These are phyloP conservation scores for Amphiprion percula DNA, from an alignment of 2,113 vertebrate genomes.

Conservation along the genomic window DNA sequence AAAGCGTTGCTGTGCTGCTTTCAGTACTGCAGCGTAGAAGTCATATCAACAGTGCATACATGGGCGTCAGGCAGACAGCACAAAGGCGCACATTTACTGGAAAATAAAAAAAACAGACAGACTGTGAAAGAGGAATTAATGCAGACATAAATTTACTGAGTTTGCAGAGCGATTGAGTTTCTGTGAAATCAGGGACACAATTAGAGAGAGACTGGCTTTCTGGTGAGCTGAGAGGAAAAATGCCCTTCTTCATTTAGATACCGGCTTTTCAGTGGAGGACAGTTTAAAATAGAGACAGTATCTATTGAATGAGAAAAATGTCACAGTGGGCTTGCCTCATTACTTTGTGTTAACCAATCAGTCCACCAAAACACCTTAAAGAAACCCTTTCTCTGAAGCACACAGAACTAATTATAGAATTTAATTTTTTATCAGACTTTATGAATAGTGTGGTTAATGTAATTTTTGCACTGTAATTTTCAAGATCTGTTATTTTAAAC, in stretches of 20 bases:
- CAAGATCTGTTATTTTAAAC: not conserved
- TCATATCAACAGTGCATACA: constrained; percentile 15
- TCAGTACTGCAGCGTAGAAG: not conserved
- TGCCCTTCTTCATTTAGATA: constrained; percentile 1
- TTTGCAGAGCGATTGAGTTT: constrained; percentile 16
- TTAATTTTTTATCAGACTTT: not conserved
- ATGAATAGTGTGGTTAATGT: not conserved
- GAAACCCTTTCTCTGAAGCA: not conserved
- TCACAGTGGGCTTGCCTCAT: not conserved
- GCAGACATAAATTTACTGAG: constrained; percentile 23
- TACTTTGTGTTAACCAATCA: not conserved
- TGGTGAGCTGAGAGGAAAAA: constrained; percentile 3
- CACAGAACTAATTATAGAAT: not conserved
- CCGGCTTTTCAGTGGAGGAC: not conserved
- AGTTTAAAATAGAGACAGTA: not conserved
- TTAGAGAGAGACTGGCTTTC: not conserved
- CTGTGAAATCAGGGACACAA: constrained; percentile 13
- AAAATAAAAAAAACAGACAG: constrained; percentile 1
- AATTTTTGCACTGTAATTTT: not conserved
- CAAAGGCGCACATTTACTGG: constrained; percentile 10
- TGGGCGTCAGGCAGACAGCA: constrained; percentile 9
- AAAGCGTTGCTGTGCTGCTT: not conserved
- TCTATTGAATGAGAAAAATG: not conserved
- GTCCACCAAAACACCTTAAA: not conserved
- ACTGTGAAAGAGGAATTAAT: constrained; percentile 13